Conservation (phyloP, 2,113 vertebrate genomes). For the Varanus salvator region DNA sequence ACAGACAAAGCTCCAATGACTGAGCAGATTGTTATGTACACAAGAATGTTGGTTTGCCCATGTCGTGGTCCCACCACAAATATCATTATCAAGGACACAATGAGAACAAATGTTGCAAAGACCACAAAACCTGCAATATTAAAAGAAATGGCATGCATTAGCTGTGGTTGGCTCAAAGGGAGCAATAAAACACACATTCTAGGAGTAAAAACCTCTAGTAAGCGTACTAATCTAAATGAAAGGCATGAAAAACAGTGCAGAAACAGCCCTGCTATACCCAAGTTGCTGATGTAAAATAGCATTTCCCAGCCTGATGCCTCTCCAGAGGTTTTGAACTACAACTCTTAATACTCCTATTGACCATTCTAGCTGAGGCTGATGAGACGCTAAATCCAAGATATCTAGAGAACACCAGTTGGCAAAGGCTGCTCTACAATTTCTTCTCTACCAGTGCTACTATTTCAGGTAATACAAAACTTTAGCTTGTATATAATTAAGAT, state of each 20-base stretch:
- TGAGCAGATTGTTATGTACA: conserved; percentile 98
- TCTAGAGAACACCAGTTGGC: too few relatives aligned
- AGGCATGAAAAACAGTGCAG: not conserved
- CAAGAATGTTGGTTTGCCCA: conserved; percentile 95
- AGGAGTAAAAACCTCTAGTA: not conserved
- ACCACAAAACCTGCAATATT: conserved; percentile 85
- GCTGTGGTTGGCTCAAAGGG: not conserved
- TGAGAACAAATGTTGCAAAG: conserved; percentile 91
- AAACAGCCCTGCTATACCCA: not conserved
- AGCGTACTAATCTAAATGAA: not conserved
- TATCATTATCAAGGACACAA: conserved; percentile 92
- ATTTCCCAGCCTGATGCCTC: too few relatives aligned
- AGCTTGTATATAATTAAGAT: not conserved
- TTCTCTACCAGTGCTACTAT: not conserved
- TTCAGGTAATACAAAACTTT: not conserved
- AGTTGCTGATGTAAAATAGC: not conserved
- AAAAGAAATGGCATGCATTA: not conserved
- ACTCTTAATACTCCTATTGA: too few relatives aligned
- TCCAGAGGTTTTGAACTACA: too few relatives aligned
- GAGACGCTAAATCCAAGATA: not conserved
- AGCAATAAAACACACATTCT: not conserved
- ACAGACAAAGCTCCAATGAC: conserved; percentile 95
- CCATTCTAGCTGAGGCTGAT: too few relatives aligned
- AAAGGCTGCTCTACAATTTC: too few relatives aligned
- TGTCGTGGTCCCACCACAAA: conserved; percentile 93